These are phyloP conservation scores for Corythoichthys intestinalis DNA, from an alignment of 2,113 vertebrate genomes.

Conservation along the genomic window DNA sequence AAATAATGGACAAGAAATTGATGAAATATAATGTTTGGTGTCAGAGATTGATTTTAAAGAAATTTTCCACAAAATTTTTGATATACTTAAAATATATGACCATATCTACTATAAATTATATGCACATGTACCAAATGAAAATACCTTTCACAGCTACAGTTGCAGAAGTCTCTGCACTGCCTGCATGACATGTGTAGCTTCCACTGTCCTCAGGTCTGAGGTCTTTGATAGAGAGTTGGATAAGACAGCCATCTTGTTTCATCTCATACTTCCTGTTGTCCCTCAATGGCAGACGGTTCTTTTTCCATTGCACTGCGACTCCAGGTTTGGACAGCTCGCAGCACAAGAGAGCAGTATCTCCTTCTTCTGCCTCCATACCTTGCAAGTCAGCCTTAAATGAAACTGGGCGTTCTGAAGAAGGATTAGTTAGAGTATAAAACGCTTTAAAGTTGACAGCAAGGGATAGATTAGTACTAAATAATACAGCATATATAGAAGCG, in stretches of 20 bases:
- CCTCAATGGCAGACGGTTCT: conserved; percentile 55
- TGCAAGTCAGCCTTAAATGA: conserved; percentile 33
- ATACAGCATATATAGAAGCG: too few relatives aligned
- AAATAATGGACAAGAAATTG: not conserved
- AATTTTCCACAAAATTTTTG: too few relatives aligned
- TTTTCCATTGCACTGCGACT: conserved; percentile 69
- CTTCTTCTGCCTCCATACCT: conserved; percentile 52
- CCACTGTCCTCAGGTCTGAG: conserved; percentile 66
- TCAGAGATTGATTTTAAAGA: too few relatives aligned
- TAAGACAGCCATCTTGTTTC: conserved; percentile 61
- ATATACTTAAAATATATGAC: too few relatives aligned
- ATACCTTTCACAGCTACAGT: conserved; percentile 34
- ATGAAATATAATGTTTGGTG: too few relatives aligned
- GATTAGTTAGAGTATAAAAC: not conserved
- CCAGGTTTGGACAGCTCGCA: conserved; percentile 74
- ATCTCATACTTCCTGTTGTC: conserved; percentile 69
- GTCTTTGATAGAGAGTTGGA: conserved; percentile 66
- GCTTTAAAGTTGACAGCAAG: not conserved
- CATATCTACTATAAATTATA: too few relatives aligned
- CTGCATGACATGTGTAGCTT: conserved; percentile 73
- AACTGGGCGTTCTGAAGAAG: conserved; percentile 20
- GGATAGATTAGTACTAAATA: not conserved
- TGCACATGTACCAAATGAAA: not conserved
- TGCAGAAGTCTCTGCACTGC: conserved; percentile 62
- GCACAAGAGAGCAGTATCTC: conserved; percentile 30